These are phyloP conservation scores for Drosophila macrothrix DNA, from an alignment of 2,888 invertebrate species.

Conservation along the genomic window DNA sequence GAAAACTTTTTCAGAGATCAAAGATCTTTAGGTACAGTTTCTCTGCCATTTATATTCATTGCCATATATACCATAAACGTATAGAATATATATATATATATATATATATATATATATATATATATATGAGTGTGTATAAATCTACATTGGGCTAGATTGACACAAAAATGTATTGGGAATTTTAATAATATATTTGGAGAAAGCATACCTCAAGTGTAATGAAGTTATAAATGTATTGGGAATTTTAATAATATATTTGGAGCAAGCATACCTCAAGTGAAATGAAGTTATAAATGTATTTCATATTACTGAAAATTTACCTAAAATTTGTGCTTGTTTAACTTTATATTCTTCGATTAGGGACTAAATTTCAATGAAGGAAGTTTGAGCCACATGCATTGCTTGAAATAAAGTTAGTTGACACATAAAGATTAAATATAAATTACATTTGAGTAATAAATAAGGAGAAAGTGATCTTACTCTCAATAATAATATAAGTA, in stretches of 20 bases:
- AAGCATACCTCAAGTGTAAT: background rate
- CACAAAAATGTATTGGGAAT: background rate
- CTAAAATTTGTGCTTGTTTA: background rate
- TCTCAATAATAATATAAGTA: background rate
- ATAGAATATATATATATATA: no score
- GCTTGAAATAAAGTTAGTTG: background rate
- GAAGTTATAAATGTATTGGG: background rate
- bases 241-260: slow-evolving; percentile 2
- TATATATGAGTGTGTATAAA: background rate
- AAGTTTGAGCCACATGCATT: background rate
- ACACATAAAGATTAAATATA: background rate
- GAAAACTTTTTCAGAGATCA: background rate
- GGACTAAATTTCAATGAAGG: background rate
- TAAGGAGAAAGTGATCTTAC: background rate
- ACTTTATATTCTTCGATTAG: background rate
- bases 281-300: background rate
- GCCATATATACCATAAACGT: background rate
- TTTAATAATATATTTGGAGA: background rate
- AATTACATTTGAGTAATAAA: background rate
- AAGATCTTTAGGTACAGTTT: background rate
- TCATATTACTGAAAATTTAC: background rate
- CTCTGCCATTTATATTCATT: background rate
- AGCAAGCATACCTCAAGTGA: background rate
- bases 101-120: no score
- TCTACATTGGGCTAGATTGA: background rate